Evolutionary conservation across 2,113 vertebrate species (phyloP).

Genomic region (Todiramphus chloris): DNA sequence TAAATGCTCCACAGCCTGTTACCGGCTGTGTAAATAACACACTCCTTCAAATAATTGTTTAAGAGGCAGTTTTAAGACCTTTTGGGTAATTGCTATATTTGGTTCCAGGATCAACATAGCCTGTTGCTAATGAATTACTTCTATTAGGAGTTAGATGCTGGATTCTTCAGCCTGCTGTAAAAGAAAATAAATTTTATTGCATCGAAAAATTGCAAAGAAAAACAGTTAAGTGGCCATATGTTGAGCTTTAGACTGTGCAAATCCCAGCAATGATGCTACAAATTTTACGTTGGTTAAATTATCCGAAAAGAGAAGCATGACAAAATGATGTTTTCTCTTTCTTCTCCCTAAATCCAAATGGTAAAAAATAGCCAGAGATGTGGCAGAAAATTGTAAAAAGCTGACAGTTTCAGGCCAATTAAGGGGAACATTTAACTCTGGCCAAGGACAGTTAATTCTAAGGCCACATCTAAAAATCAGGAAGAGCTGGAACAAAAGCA

Average conservation of each 20-base stretch:
- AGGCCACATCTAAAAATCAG: constrained; percentile 20
- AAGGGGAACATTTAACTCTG: constrained; percentile 3
- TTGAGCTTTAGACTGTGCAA: not conserved
- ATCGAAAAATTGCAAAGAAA: not conserved
- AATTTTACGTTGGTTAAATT: not conserved
- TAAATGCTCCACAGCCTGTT: not conserved
- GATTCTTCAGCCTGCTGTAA: not conserved
- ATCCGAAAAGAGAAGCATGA: not conserved
- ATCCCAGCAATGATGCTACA: not conserved
- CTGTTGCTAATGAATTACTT: constrained; percentile 9
- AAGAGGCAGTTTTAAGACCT: not conserved
- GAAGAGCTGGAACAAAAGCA: constrained; percentile 26
- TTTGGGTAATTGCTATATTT: not conserved
- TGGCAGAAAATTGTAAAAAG: not conserved
- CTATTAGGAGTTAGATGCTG: not conserved
- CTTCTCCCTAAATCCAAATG: not conserved
- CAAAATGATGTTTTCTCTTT: not conserved
- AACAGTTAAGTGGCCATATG: not conserved
- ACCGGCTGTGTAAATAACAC: not conserved
- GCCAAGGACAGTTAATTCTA: constrained; percentile 51
- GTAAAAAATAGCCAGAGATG: not conserved
- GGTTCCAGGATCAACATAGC: not conserved
- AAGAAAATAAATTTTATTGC: not conserved
- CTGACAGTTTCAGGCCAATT: not conserved
- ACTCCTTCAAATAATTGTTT: not conserved